Evolutionary conservation across 2,888 invertebrate genomes (phyloP), one percentile per base, ranked within the genome.

Genomic region (Adelphocoris suturalis): DNA sequence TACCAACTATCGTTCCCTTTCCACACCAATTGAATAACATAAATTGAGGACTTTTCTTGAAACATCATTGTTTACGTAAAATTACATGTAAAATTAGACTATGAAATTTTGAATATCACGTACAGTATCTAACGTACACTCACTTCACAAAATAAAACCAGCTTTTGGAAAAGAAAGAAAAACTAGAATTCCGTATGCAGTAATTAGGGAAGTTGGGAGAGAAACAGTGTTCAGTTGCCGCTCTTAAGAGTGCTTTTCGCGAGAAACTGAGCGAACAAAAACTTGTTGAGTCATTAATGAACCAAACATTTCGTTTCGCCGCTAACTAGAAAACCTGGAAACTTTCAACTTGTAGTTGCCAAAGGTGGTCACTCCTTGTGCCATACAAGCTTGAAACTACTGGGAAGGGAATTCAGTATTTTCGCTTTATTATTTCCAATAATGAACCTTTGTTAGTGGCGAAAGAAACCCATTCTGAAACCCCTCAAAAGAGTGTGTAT

Each of bases 221-320:
- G 76, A 76, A 27, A 76, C 27, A 27, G 27, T 12, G 0, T 37
- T 27, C 27, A 19, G 19, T n/a, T 0, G n/a, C 16, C 27, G 13
- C 37, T 23, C 76, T 9, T 16, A 7, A 12, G 2, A 27, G 76
- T 7, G 11, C 76, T 19, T 0, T 57, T n/a, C 57, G 16, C 57
- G 19, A 16, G 16, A n/a, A 57, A 57, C 23, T 16, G 76, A 37
- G 27, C 28, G 28, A 76, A 27, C 76, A 9, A 76, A 76, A 76
- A 76, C 76, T 76, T 14, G 76, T 76, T 27, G 27, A 14, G 37
- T 76, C 23, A 27, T 76, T 76, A 76, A 27, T 76, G 76, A 76
- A 76, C 76, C 76, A 76, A 76, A 76, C 27, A 76, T 27, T 76
- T 76, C 76, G 76, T 76, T 76, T 76, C 27, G 0, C 16, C 37